Evolutionary conservation across 1,140 invertebrate genomes (phyloP).

Genomic region (Riptortus pedestris): DNA sequence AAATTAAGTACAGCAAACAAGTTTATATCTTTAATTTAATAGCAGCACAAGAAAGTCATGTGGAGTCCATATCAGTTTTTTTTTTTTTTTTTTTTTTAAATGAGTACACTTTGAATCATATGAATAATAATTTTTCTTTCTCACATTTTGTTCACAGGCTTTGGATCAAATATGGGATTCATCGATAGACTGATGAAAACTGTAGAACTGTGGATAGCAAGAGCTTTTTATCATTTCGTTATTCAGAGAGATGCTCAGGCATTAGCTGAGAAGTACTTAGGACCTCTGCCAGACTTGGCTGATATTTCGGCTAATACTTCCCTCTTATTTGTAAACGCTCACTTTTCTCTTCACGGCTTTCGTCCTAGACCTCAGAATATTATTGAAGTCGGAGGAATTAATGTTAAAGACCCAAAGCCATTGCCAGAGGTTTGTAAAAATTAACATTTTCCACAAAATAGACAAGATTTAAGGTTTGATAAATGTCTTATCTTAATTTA

Average conservation of each 20-base stretch:
- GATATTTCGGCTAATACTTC: constrained; percentile 37
- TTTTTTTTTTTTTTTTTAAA: too few species aligned
- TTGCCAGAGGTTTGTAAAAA: constrained; percentile 36
- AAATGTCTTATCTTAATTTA: too few species aligned
- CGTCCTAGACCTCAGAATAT: constrained; percentile 36
- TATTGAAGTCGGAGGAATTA: constrained; percentile 40
- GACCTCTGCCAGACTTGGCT: constrained; percentile 36
- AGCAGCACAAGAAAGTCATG: too few species aligned
- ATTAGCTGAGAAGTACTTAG: constrained; percentile 18
- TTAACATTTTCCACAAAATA: too few species aligned
- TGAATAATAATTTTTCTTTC: too few species aligned
- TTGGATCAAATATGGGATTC: background rate
- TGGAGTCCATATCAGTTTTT: too few species aligned
- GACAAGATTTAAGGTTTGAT: too few species aligned
- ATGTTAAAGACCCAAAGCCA: constrained; percentile 41
- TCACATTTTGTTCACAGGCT: too few species aligned
- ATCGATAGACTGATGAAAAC: background rate
- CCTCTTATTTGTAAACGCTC: constrained; percentile 37
- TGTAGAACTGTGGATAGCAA: background rate
- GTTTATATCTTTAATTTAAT: too few species aligned
- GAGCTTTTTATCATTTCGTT: background rate
- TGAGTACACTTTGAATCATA: too few species aligned
- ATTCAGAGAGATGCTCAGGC: background rate
- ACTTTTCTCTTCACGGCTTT: constrained; percentile 35
- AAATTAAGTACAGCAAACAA: too few species aligned